A percentile compares a stretch with the other conserved stretches of the same genome.
phyloP scores from a whole-genome alignment of 2,113 vertebrate genomes.

The Silurus asotus region DNA sequence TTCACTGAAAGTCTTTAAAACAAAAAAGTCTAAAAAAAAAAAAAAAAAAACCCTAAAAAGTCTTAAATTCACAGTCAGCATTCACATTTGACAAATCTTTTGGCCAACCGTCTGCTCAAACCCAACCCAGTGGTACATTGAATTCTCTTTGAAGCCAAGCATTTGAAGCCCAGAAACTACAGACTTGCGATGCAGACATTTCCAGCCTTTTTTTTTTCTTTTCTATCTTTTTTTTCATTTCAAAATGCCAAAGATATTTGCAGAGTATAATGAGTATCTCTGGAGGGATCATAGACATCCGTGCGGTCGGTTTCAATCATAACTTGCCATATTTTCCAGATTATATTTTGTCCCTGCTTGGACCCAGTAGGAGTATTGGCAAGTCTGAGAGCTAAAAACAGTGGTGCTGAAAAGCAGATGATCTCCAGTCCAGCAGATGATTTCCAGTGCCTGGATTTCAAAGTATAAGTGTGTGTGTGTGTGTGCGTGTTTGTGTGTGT shows the following conservation, averaged over 20 bases:
- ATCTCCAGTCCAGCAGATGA: slow-evolving; percentile 42
- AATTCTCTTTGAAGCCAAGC: too few relatives aligned
- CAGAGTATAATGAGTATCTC: slow-evolving; percentile 6
- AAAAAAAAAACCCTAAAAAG: too few relatives aligned
- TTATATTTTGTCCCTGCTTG: slow-evolving; percentile 20
- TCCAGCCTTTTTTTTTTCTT: neutral
- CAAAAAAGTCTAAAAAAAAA: too few relatives aligned
- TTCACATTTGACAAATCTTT: too few relatives aligned
- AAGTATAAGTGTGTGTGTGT: neutral
- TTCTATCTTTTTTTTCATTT: too few relatives aligned
- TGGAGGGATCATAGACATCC: slow-evolving; percentile 18
- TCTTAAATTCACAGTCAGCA: too few relatives aligned
- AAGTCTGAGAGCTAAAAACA: slow-evolving; percentile 57
- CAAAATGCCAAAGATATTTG: slow-evolving; percentile 31
- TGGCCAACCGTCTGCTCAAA: too few relatives aligned
- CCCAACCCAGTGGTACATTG: too few relatives aligned
- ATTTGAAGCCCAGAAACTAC: neutral
- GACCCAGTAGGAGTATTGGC: slow-evolving; percentile 42
- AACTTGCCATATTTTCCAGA: slow-evolving; percentile 32
- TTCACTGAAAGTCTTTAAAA: too few relatives aligned
- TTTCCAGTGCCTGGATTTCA: slow-evolving; percentile 56
- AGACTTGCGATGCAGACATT: neutral
- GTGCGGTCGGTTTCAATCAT: slow-evolving; percentile 23
- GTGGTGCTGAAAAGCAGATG: slow-evolving; percentile 31
- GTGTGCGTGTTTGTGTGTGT: too few relatives aligned